Percentiles rank a stretch among this genome's conserved stretches.
These are phyloP conservation scores for Nycticebus coucang DNA, from an alignment of 2,113 vertebrate species.

Conservation along the genomic window DNA sequence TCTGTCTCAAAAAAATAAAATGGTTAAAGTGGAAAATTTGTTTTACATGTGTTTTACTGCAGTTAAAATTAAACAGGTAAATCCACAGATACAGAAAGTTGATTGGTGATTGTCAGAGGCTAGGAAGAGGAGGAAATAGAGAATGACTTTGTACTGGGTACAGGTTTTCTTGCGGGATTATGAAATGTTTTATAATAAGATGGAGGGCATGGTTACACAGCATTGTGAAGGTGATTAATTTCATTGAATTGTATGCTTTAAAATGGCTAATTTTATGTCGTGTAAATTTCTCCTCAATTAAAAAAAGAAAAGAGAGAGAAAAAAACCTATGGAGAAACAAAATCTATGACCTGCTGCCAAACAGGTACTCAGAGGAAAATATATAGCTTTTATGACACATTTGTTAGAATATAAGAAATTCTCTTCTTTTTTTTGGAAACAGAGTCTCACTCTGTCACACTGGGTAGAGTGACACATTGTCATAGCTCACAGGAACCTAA, in stretches of 20 bases:
- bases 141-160: not conserved
- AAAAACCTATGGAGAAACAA: not conserved
- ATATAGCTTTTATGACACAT: not conserved
- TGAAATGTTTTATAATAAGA: not conserved
- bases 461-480: no score
- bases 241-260: not conserved
- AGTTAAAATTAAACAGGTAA: conserved; percentile 14
- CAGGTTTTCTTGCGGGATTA: not conserved
- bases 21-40: not conserved
- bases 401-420: not conserved
- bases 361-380: not conserved
- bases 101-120: not conserved
- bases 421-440: no score
- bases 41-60: not conserved
- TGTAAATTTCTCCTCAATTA: not conserved
- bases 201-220: not conserved
- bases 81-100: not conserved
- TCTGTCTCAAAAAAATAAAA: no score
- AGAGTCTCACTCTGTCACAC: no score
- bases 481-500: no score
- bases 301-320: not conserved
- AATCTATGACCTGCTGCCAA: not conserved
- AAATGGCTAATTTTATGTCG: not conserved
- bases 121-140: not conserved
- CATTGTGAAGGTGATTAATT: not conserved